phyloP scores from a whole-genome alignment of 1,140 invertebrate species.

The Drosophila carrolli region DNA sequence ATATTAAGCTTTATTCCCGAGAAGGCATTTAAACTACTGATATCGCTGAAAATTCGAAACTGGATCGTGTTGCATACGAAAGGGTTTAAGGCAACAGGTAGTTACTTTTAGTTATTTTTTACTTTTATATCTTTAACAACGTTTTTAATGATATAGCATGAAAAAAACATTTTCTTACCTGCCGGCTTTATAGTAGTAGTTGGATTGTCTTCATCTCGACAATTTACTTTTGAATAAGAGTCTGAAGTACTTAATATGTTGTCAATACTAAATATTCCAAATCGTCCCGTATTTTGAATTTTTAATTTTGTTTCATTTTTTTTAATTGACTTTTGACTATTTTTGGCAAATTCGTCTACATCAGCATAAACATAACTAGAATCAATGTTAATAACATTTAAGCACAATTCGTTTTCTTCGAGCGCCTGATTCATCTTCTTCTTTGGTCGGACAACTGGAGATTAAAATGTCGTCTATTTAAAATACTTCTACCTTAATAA shows the following conservation, averaged over 20 bases:
- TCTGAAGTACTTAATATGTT: background rate
- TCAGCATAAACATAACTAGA: background rate
- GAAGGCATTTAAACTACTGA: too few relatives aligned
- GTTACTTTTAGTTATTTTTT: too few relatives aligned
- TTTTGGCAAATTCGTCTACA: too few relatives aligned
- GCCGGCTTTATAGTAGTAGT: background rate
- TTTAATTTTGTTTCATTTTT: background rate
- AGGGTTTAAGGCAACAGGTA: too few relatives aligned
- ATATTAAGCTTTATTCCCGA: too few relatives aligned
- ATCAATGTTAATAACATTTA: background rate
- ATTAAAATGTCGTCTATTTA: background rate
- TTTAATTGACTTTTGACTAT: background rate
- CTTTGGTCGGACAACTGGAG: background rate
- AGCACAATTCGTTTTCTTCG: background rate
- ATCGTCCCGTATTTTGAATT: background rate
- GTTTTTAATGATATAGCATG: background rate
- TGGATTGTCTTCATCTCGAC: background rate
- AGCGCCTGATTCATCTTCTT: conserved; percentile 1
- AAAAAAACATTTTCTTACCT: background rate
- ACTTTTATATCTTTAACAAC: too few relatives aligned
- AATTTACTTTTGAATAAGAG: background rate
- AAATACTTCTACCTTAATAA: background rate
- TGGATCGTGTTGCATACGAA: too few relatives aligned
- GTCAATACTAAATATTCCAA: conserved; percentile 2
- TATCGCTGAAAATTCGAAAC: too few relatives aligned